These are phyloP conservation scores for Aelia acuminata DNA, from an alignment of 2,888 invertebrate genomes.

Conservation along the genomic window DNA sequence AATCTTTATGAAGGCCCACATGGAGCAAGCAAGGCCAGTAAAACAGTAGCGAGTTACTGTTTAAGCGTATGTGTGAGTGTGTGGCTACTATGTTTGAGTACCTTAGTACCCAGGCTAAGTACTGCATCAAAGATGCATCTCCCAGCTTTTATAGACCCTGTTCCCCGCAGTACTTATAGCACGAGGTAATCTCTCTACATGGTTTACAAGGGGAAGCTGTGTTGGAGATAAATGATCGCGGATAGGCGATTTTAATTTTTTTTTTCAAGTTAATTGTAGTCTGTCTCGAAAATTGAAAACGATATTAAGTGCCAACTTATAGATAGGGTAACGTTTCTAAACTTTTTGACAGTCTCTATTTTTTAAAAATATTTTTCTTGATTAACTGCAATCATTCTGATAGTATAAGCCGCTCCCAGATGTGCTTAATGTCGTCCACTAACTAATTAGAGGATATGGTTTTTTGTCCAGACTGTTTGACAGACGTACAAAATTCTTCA, in stretches of 20 bases:
- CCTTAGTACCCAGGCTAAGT: background rate
- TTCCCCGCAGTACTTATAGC: background rate
- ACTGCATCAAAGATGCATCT: slow-evolving; percentile 31
- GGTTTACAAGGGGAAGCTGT: background rate
- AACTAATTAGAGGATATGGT: too few relatives aligned
- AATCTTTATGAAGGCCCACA: slow-evolving; percentile 40
- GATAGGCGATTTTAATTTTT: background rate
- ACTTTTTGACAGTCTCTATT: too few relatives aligned
- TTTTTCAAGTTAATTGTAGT: too few relatives aligned
- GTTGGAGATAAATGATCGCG: background rate
- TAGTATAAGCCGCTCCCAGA: too few relatives aligned
- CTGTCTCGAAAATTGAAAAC: too few relatives aligned
- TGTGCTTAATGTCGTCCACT: too few relatives aligned
- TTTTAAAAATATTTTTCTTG: too few relatives aligned
- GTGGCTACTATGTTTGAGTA: background rate
- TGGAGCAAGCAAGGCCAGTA: slow-evolving; percentile 18
- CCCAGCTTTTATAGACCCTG: slow-evolving; percentile 1
- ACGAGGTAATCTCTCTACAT: background rate
- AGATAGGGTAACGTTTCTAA: too few relatives aligned
- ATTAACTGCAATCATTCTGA: too few relatives aligned
- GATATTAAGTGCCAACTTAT: too few relatives aligned
- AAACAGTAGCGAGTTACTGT: slow-evolving; percentile 43
- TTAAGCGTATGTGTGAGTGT: background rate
- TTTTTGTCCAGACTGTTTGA: too few relatives aligned
- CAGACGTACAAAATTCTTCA: too few relatives aligned